Conservation (phyloP, 2,113 vertebrate genomes). For the Sigmodon hispidus region DNA sequence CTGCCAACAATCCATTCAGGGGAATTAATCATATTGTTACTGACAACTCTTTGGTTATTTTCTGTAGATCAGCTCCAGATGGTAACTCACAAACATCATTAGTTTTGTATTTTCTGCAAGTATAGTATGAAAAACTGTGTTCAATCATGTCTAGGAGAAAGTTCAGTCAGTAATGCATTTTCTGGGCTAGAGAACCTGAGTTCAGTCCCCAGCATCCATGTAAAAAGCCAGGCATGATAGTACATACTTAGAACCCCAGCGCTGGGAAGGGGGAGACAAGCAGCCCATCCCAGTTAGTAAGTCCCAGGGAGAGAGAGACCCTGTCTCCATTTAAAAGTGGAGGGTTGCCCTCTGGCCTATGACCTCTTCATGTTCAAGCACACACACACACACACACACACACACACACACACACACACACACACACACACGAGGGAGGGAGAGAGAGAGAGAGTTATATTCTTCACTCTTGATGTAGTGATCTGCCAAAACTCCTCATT, state of each 20-base stretch:
- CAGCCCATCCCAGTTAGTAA: neutral
- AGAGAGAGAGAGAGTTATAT: neutral
- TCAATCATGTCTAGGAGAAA: neutral
- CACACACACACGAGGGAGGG: no score
- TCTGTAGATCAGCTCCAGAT: slow-evolving; percentile 17
- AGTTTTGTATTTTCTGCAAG: neutral
- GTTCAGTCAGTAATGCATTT: neutral
- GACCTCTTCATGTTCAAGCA: neutral
- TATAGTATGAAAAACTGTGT: neutral
- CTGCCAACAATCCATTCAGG: neutral
- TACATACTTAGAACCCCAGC: neutral
- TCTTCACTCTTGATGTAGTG: slow-evolving; percentile 8
- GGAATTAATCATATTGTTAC: slow-evolving; percentile 5
- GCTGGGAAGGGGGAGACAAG: neutral
- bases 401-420: no score
- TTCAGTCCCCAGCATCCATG: neutral
- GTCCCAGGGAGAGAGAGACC: neutral
- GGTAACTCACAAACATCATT: slow-evolving; percentile 3
- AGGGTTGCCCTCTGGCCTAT: neutral
- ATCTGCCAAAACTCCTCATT: neutral
- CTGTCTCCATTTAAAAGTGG: neutral
- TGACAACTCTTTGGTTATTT: slow-evolving; percentile 58
- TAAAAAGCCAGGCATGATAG: neutral
- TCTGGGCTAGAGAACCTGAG: no score
- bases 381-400: neutral